A percentile compares a stretch with the other conserved stretches of the same genome.
These are phyloP conservation scores for Papilio helenus DNA, from an alignment of 1,140 invertebrate species.

Conservation along the genomic window DNA sequence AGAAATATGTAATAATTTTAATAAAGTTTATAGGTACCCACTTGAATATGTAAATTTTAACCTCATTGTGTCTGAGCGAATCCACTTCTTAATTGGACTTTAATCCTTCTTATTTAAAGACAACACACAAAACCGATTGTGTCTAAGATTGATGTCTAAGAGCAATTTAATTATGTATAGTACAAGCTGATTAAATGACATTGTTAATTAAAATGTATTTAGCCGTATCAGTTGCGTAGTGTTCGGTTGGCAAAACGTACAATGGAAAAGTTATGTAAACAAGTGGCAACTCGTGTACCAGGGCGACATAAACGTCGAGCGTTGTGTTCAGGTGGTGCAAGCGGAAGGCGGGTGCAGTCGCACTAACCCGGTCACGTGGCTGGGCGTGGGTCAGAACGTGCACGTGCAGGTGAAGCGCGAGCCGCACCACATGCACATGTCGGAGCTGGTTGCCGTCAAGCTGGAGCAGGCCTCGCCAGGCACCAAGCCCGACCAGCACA, in stretches of 20 bases:
- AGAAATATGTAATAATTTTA: not conserved
- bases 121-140: not conserved
- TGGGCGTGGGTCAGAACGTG: slow-evolving; percentile 70
- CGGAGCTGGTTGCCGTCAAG: slow-evolving; percentile 76
- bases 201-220: slow-evolving; percentile 9
- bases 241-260: not conserved
- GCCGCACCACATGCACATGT: slow-evolving; percentile 69
- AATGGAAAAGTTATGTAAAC: slow-evolving; percentile 22
- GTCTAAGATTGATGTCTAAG: no score
- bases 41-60: no score
- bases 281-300: slow-evolving; percentile 23
- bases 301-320: slow-evolving; percentile 30
- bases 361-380: slow-evolving; percentile 84
- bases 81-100: no score
- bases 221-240: not conserved
- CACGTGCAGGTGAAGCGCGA: slow-evolving; percentile 79
- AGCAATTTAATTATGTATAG: not conserved
- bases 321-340: slow-evolving; percentile 60
- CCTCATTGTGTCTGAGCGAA: no score
- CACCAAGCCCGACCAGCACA: slow-evolving; percentile 63
- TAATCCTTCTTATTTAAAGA: no score
- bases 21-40: no score
- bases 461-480: slow-evolving; percentile 79
- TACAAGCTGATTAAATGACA: not conserved
- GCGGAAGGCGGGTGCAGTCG: slow-evolving; percentile 81